phyloP scores from a whole-genome alignment of 2,797 vertebrate species.

The Chaenodraco wilsoni region DNA sequence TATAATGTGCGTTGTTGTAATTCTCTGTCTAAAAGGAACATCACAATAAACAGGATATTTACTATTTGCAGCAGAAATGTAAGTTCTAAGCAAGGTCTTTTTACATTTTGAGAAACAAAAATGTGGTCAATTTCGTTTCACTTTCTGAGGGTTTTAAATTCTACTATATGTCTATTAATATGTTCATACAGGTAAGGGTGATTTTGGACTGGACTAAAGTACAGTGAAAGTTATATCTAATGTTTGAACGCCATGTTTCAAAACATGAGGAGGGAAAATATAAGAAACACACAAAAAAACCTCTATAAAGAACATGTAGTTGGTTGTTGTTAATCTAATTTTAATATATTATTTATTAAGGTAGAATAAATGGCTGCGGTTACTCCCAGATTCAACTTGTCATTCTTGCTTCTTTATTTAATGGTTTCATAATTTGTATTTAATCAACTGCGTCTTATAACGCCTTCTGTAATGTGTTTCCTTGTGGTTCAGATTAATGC shows the following conservation, averaged over 20 bases:
- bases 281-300: background rate
- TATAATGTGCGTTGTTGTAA: background rate
- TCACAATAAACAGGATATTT: background rate
- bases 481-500: constrained; percentile 31
- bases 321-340: background rate
- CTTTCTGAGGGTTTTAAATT: constrained; percentile 5
- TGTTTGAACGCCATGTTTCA: background rate
- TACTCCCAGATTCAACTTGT: background rate
- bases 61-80: background rate
- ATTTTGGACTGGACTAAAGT: background rate
- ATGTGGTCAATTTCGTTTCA: background rate
- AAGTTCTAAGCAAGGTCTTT: background rate
- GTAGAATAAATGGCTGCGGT: background rate
- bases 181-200: background rate
- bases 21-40: background rate
- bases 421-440: background rate
- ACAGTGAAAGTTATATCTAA: background rate
- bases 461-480: constrained; percentile 19
- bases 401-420: constrained; percentile 23
- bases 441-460: constrained; percentile 6
- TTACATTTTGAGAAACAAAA: background rate
- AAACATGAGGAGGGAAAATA: background rate
- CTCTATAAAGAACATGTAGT: background rate
- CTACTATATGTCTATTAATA: background rate
- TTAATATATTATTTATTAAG: background rate